Percentiles rank a stretch among this genome's conserved stretches.
phyloP scores from a whole-genome alignment of 2,797 vertebrate genomes.

The Pristis pectinata region DNA sequence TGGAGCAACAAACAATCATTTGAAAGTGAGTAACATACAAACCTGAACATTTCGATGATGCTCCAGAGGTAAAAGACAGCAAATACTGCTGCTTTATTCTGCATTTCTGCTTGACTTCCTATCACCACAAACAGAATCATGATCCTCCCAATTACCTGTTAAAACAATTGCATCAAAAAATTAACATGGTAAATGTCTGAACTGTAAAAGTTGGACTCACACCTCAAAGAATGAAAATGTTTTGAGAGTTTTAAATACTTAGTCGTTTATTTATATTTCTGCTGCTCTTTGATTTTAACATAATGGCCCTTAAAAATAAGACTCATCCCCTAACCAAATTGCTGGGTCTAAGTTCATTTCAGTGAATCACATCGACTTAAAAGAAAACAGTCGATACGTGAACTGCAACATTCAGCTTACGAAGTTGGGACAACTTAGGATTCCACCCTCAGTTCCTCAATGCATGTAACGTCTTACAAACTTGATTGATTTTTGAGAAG shows the following conservation, averaged over 20 bases:
- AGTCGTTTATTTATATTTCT: not conserved
- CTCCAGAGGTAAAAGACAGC: conserved; percentile 93
- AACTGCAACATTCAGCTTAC: not conserved
- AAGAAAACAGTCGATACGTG: not conserved
- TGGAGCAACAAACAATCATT: not conserved
- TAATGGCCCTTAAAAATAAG: not conserved
- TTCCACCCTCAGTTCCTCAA: not conserved
- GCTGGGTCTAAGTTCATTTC: not conserved
- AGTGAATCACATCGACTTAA: not conserved
- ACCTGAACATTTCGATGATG: conserved; percentile 81
- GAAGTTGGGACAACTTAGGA: not conserved
- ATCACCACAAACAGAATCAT: conserved; percentile 88
- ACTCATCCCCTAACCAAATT: not conserved
- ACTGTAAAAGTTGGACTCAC: not conserved
- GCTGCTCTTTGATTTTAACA: not conserved
- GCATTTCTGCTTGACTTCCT: conserved; percentile 85
- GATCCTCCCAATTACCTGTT: conserved; percentile 81
- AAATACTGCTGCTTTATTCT: conserved; percentile 83
- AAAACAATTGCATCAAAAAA: conserved; percentile 39
- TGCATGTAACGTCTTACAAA: too few relatives aligned
- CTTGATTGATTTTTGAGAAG: too few relatives aligned
- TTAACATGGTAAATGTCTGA: not conserved
- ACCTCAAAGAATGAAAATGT: not conserved
- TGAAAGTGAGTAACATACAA: conserved; percentile 39
- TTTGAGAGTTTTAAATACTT: not conserved